phyloP scores from a whole-genome alignment of 2,888 invertebrate species.

The Zele albiditarsus region DNA sequence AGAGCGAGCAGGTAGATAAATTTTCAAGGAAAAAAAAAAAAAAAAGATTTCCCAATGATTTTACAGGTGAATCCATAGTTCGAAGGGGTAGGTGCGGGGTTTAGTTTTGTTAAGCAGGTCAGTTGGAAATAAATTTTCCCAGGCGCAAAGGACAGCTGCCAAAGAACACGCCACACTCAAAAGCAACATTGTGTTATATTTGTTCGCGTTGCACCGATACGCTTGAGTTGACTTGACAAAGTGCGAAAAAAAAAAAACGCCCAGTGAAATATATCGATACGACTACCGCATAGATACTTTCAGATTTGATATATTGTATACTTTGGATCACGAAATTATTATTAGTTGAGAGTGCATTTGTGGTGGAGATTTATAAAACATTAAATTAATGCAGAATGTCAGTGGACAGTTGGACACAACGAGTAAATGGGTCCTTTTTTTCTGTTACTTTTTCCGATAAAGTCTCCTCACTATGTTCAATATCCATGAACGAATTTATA shows the following conservation, averaged over 20 bases:
- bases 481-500: no score
- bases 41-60: neutral
- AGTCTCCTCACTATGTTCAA: neutral
- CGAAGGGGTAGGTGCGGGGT: neutral
- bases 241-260: constrained; percentile 11
- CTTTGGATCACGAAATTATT: neutral
- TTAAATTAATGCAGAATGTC: neutral
- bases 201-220: neutral
- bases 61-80: neutral
- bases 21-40: neutral
- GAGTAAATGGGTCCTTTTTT: neutral
- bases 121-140: constrained; percentile 55
- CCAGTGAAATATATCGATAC: neutral
- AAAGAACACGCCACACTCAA: constrained; percentile 54
- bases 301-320: constrained; percentile 4
- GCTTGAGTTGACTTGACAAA: neutral
- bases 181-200: constrained; percentile 49
- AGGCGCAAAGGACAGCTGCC: constrained; percentile 54
- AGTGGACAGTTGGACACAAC: neutral
- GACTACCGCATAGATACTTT: neutral
- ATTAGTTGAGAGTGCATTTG: neutral
- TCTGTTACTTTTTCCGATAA: neutral
- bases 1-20: neutral
- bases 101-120: constrained; percentile 53
- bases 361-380: neutral